A percentile compares a stretch with the other conserved stretches of the same genome.
phyloP scores from a whole-genome alignment of 2,888 invertebrate species.

The Dione vanillae region DNA sequence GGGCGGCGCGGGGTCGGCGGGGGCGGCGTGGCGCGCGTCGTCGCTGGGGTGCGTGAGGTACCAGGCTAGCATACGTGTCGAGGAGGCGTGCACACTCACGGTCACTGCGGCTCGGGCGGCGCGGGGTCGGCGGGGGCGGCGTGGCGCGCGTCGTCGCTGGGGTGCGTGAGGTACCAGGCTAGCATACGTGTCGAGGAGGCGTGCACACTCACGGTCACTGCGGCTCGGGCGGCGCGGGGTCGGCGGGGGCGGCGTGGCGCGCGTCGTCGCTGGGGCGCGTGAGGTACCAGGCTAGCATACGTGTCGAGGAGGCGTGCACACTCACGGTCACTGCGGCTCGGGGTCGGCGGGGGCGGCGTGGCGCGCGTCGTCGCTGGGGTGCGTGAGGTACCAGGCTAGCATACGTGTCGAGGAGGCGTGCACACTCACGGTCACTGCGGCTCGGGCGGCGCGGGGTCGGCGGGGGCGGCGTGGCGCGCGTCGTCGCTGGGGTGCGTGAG shows the following conservation, averaged over 20 bases:
- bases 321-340: slow-evolving; percentile 80
- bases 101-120: not conserved
- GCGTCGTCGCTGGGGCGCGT: slow-evolving; percentile 82
- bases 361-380: slow-evolving; percentile 88
- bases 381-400: not conserved
- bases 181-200: slow-evolving; percentile 64
- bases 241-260: slow-evolving; percentile 86
- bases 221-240: not conserved
- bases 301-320: slow-evolving; percentile 70
- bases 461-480: not conserved
- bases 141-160: slow-evolving; percentile 64
- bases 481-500: slow-evolving; percentile 66
- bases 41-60: slow-evolving; percentile 71
- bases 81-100: slow-evolving; percentile 55
- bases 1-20: slow-evolving; percentile 15
- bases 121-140: not conserved
- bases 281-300: no score
- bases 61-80: no score
- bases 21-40: slow-evolving; percentile 53
- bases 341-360: slow-evolving; percentile 87
- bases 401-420: not conserved
- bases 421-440: slow-evolving; percentile 29
- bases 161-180: slow-evolving; percentile 52
- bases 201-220: slow-evolving; percentile 65
- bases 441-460: not conserved